Base-by-base conservation (phyloP, 2,888 invertebrate genomes). In the Zygogramma bicolorata region DNA sequence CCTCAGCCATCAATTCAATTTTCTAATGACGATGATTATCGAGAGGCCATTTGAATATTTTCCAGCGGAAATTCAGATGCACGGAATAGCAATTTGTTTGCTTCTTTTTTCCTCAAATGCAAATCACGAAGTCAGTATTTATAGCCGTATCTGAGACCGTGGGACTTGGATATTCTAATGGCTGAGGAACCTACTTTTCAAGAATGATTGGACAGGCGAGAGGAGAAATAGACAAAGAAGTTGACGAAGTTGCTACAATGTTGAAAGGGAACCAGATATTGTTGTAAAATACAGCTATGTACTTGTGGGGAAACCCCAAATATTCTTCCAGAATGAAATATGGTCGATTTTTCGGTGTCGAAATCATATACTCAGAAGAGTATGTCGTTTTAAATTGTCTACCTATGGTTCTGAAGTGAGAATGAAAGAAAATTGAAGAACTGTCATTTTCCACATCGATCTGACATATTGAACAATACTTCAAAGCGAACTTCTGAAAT, bases 21-120 rank as follows among this genome's bases (percentile, higher is more conserved):
- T 70, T 67, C 72, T 72, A 77, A 72, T 75, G 72, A 72, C 74
- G 76, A 79, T 79, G 73, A 70, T 75, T 75, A 77, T 80, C 77
- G 71, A 57, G 60, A 60, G 70, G 73, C 71, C 70, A 75, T 76
- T 77, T 66, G 75, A 77, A 73, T 77, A 77, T 75, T 79, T 75
- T 76, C 72, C 75, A 68, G 68, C 65, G 75, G 69, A 71, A 73
- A 80, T 78, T 75, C 77, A 76, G 73, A 79, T 77, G 75, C 81
- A 80, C 79, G 80, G 79, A 81, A 81, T 75, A 74, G 79, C 79
- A 80, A 81, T 81, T 81, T 81, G 80, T 80, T 78, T 74, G 73
- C 70, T 77, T 79, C 76, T 79, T 74, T 74, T 71, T 73, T 70
- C 67, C 34, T 25, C 31, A 65, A 76, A 78, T 76, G 76, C 77